These are phyloP conservation scores for Rallus crepitans DNA, from an alignment of 2,797 vertebrate genomes.

Conservation along the genomic window DNA sequence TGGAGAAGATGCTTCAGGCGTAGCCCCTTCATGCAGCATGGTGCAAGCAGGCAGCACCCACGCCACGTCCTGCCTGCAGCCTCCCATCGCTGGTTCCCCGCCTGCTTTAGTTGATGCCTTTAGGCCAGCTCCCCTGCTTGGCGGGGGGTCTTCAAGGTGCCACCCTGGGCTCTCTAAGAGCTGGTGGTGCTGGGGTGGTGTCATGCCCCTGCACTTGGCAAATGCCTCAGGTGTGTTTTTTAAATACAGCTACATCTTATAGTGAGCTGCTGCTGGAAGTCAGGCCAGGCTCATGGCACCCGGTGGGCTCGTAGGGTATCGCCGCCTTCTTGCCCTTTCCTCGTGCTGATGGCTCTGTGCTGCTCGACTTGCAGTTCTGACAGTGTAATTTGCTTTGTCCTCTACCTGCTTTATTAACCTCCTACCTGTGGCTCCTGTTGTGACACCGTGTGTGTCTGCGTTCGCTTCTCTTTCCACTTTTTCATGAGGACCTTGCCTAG, in stretches of 20 bases:
- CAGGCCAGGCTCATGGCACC: background rate
- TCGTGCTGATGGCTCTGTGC: background rate
- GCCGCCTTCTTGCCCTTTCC: background rate
- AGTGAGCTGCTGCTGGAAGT: background rate
- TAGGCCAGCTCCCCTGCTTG: background rate
- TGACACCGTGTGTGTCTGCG: rapidly evolving
- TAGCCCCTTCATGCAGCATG: background rate
- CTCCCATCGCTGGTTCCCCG: rapidly evolving
- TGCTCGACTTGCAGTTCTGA: background rate
- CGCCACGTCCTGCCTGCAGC: rapidly evolving
- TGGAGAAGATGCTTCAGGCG: rapidly evolving
- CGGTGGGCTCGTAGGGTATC: background rate
- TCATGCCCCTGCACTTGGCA: background rate
- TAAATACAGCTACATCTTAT: background rate
- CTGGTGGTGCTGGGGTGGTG: rapidly evolving
- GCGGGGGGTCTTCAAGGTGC: background rate
- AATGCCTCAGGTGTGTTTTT: background rate
- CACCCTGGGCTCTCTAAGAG: background rate
- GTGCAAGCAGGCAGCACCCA: background rate
- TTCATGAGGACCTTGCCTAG: background rate
- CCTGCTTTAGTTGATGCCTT: background rate
- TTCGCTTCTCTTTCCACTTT: background rate
- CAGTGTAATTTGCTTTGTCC: background rate
- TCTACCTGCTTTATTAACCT: background rate
- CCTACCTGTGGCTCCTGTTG: background rate